phyloP scores from a whole-genome alignment of 2,888 invertebrate species.

The Vesta saturnalis region DNA sequence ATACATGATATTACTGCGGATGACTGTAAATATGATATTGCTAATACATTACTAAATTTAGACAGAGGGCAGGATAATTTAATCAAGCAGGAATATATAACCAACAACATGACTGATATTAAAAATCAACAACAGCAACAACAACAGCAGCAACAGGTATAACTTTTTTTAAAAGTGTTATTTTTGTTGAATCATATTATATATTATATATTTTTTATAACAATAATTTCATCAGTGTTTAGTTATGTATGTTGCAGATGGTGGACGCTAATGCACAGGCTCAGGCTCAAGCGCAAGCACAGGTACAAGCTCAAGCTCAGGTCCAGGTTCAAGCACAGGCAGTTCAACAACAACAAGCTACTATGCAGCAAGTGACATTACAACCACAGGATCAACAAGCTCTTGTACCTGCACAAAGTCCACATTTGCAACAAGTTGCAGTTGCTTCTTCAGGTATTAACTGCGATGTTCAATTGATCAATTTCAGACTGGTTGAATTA shows the following conservation, averaged over 20 bases:
- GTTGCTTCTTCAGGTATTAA: constrained; percentile 57
- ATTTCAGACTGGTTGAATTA: no score
- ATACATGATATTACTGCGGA: constrained; percentile 72
- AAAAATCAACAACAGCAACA: constrained; percentile 55
- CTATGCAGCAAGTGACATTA: constrained; percentile 68
- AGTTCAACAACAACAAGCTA: constrained; percentile 62
- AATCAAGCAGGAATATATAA: constrained; percentile 45
- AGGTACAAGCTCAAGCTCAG: constrained; percentile 52
- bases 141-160: constrained; percentile 42
- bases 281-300: constrained; percentile 55
- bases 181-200: no score
- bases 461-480: no score
- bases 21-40: constrained; percentile 77
- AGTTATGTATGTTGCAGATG: constrained; percentile 46
- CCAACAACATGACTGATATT: constrained; percentile 57
- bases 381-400: constrained; percentile 63
- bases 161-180: background rate
- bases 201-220: background rate
- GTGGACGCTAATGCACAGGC: constrained; percentile 57
- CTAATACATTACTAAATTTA: constrained; percentile 71
- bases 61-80: constrained; percentile 64
- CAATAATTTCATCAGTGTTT: constrained; percentile 35
- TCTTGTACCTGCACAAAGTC: constrained; percentile 61
- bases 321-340: constrained; percentile 49
- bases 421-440: constrained; percentile 61